A percentile compares a stretch with the other conserved stretches of the same genome.
Conservation (phyloP, 1,140 invertebrate species). For the Polyergus mexicanus region DNA sequence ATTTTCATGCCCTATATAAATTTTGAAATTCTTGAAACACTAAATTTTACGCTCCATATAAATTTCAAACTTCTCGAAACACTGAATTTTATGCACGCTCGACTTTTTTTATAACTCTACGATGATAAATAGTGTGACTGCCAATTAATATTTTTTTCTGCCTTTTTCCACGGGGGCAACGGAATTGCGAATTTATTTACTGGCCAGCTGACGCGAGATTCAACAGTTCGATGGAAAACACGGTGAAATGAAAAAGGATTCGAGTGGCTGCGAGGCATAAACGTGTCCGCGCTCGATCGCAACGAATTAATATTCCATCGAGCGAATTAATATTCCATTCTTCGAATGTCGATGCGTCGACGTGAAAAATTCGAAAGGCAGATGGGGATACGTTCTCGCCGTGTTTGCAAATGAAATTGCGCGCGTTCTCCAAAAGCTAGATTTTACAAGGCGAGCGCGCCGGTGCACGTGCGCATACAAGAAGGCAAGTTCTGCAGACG, state of each 20-base stretch:
- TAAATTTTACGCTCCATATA: not conserved
- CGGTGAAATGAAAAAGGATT: conserved; percentile 44
- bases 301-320: conserved; percentile 61
- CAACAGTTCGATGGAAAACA: conserved; percentile 57
- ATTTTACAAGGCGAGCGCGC: not conserved
- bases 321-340: conserved; percentile 56
- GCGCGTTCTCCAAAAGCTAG: not conserved
- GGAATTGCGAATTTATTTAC: conserved; percentile 60
- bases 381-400: not conserved
- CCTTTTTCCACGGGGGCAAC: conserved; percentile 1
- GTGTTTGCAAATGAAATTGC: conserved; percentile 43
- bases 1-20: not conserved
- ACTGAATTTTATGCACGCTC: not conserved
- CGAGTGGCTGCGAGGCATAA: conserved; percentile 41
- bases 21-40: not conserved
- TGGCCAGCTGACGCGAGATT: conserved; percentile 56
- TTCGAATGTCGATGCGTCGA: conserved; percentile 34
- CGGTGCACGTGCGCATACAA: not conserved
- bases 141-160: conserved; percentile 31
- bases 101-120: conserved; percentile 28
- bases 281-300: conserved; percentile 57
- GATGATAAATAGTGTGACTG: conserved; percentile 26
- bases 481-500: not conserved
- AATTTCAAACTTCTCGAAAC: not conserved
- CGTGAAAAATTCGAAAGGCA: conserved; percentile 44